Conservation (phyloP, 2,113 vertebrate genomes). For the Microcebus griseorufus region DNA sequence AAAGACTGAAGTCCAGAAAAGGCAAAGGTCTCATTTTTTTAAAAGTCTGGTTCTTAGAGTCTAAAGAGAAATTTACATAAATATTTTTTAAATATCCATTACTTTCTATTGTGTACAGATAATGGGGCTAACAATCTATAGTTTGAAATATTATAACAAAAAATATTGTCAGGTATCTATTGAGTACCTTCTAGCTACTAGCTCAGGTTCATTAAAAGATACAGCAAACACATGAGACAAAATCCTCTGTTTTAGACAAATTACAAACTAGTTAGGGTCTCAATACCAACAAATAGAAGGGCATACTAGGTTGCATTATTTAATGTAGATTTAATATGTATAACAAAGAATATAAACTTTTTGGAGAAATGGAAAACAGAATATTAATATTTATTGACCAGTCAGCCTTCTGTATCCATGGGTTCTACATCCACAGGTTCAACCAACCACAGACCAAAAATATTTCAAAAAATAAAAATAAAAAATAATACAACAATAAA, state of each 20-base stretch:
- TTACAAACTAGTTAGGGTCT: neutral
- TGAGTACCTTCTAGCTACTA: neutral
- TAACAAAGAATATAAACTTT: neutral
- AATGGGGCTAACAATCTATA: neutral
- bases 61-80: constrained; percentile 10
- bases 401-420: neutral
- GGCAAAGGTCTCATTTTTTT: neutral
- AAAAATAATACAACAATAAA: neutral
- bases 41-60: neutral
- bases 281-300: neutral
- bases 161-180: neutral
- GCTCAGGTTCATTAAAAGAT: neutral
- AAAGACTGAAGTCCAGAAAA: neutral
- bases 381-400: neutral
- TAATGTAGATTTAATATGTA: constrained; percentile 2
- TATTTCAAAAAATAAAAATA: neutral
- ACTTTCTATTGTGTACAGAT: neutral
- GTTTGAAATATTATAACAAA: neutral
- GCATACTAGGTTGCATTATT: neutral
- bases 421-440: neutral
- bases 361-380: constrained; percentile 17
- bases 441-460: neutral
- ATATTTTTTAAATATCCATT: neutral
- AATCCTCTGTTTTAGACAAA: constrained; percentile 1
- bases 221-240: neutral